Percentiles rank a stretch among this genome's conserved stretches.
These are phyloP conservation scores for Myopa testacea DNA, from an alignment of 2,888 invertebrate species.

Conservation along the genomic window DNA sequence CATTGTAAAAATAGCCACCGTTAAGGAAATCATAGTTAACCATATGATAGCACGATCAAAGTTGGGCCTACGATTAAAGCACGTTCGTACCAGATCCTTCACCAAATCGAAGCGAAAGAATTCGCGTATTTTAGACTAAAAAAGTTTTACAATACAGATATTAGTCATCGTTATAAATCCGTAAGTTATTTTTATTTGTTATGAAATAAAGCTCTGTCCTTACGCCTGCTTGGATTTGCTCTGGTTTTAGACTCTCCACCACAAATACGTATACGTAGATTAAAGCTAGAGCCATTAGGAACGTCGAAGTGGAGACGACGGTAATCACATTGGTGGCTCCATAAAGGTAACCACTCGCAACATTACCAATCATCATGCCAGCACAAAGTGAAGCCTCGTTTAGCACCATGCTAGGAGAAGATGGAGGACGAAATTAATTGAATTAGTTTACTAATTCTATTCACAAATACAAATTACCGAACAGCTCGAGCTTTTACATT, in stretches of 20 bases:
- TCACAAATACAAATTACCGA: slow-evolving; percentile 51
- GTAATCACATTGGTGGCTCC: slow-evolving; percentile 61
- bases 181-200: background rate
- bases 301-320: slow-evolving; percentile 59
- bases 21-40: slow-evolving; percentile 63
- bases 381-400: slow-evolving; percentile 73
- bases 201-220: slow-evolving; percentile 31
- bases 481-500: slow-evolving; percentile 69
- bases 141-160: background rate
- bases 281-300: slow-evolving; percentile 56
- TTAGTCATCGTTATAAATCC: background rate
- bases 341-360: slow-evolving; percentile 74
- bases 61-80: slow-evolving; percentile 61
- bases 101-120: slow-evolving; percentile 65
- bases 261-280: slow-evolving; percentile 60
- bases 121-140: slow-evolving; percentile 62
- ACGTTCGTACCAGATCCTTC: slow-evolving; percentile 63
- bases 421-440: background rate
- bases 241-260: slow-evolving; percentile 61
- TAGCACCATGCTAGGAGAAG: slow-evolving; percentile 72
- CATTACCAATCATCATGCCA: slow-evolving; percentile 74
- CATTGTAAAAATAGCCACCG: slow-evolving; percentile 63
- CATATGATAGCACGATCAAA: slow-evolving; percentile 66
- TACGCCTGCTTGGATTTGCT: slow-evolving; percentile 59
- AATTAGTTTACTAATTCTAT: background rate